These are phyloP conservation scores for Melopsittacus undulatus DNA, from an alignment of 2,797 vertebrate species.

Conservation along the genomic window DNA sequence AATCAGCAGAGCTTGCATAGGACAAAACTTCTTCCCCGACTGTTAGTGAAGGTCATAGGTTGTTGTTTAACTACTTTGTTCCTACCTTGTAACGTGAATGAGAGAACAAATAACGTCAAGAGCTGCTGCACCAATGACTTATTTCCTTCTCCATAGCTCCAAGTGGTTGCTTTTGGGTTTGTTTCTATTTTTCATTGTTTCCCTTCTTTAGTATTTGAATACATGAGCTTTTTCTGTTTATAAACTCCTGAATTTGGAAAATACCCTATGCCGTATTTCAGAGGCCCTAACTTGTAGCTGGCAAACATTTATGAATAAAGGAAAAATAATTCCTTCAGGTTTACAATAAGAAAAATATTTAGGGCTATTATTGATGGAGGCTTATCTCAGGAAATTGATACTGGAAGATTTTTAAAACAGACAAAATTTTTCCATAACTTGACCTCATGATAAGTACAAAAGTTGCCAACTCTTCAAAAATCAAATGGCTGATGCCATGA, in stretches of 20 bases:
- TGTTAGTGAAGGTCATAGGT: neutral
- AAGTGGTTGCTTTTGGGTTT: neutral
- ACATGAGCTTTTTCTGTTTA: neutral
- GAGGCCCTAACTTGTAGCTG: neutral
- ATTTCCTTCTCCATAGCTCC: neutral
- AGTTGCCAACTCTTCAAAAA: neutral
- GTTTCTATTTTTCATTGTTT: slow-evolving; percentile 5
- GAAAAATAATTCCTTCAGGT: neutral
- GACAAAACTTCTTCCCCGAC: neutral
- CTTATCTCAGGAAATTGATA: neutral
- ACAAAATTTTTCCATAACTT: neutral
- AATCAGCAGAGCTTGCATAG: neutral
- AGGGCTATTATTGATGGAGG: neutral
- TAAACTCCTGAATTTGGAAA: neutral
- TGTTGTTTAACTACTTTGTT: neutral
- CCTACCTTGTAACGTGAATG: neutral
- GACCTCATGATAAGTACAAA: neutral
- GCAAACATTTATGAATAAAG: neutral
- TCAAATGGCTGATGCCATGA: neutral
- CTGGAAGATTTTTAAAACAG: neutral
- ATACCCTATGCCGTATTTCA: neutral
- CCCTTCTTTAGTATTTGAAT: neutral
- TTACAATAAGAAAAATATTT: neutral
- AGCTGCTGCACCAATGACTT: neutral
- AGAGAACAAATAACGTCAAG: slow-evolving; percentile 1